Conservation (phyloP, 2,797 vertebrate genomes). For the Alca torda region DNA sequence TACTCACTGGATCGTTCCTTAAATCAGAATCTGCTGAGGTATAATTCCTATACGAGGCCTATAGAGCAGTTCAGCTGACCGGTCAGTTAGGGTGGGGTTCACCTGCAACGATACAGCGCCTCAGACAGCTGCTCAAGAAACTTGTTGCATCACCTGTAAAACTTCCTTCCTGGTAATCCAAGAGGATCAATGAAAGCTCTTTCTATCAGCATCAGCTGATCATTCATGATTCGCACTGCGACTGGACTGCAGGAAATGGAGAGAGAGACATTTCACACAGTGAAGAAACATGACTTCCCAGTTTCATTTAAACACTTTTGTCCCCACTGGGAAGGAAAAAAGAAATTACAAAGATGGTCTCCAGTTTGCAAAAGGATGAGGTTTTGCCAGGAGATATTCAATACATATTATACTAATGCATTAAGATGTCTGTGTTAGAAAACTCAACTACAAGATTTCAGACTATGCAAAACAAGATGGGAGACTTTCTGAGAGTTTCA, state of each 20-base stretch:
- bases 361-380: not conserved
- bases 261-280: not conserved
- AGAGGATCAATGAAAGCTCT: slow-evolving; percentile 92
- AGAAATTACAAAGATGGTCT: not conserved
- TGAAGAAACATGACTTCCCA: not conserved
- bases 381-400: not conserved
- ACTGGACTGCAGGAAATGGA: slow-evolving; percentile 76
- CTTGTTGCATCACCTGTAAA: slow-evolving; percentile 86
- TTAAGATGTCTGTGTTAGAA: not conserved
- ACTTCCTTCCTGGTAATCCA: slow-evolving; percentile 90
- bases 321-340: not conserved
- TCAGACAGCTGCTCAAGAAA: not conserved
- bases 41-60: not conserved
- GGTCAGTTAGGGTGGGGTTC: not conserved
- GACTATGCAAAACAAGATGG: not conserved
- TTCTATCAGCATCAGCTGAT: slow-evolving; percentile 93
- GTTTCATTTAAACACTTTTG: not conserved
- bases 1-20: not conserved
- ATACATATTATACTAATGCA: not conserved
- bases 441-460: not conserved
- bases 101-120: not conserved
- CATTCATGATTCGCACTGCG: slow-evolving; percentile 85
- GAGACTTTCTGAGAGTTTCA: not conserved
- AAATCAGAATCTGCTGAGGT: not conserved
- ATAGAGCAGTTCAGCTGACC: not conserved